phyloP scores from a whole-genome alignment of 2,797 vertebrate genomes.

The Enteromius anoplus region DNA sequence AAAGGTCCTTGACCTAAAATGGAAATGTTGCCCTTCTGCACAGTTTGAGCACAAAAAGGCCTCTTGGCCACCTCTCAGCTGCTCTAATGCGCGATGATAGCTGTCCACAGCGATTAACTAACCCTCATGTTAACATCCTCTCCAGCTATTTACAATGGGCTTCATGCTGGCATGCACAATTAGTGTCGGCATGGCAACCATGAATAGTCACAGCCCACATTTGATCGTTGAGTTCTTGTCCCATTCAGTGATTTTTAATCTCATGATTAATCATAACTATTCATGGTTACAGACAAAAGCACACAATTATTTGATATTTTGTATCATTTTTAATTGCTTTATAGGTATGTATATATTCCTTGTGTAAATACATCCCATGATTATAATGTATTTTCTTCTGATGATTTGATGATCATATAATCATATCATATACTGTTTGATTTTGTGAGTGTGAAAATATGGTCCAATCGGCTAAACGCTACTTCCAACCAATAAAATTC shows the following conservation, averaged over 20 bases:
- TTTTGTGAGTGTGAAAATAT: background rate
- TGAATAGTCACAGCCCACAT: constrained; percentile 18
- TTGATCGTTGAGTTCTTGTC: background rate
- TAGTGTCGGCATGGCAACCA: constrained; percentile 47
- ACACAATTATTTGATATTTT: background rate
- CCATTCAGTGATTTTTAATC: background rate
- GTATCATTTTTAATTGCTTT: background rate
- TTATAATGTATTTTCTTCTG: background rate
- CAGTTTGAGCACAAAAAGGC: constrained; percentile 11
- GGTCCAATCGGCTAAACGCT: background rate
- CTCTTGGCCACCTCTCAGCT: constrained; percentile 19
- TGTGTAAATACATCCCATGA: background rate
- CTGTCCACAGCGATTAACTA: constrained; percentile 54
- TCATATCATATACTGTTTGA: background rate
- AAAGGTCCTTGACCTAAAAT: constrained; percentile 19
- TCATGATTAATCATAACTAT: constrained; percentile 22
- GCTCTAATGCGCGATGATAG: constrained; percentile 54
- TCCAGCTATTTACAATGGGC: constrained; percentile 50
- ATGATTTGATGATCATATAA: background rate
- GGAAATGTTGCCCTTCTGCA: constrained; percentile 6
- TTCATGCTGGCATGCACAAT: constrained; percentile 50
- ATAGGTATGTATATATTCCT: background rate
- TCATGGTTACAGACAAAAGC: background rate
- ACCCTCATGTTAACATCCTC: constrained; percentile 42
- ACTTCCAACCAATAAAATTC: constrained; percentile 17